phyloP scores from a whole-genome alignment of 2,797 vertebrate genomes.

The Mus caroli region DNA sequence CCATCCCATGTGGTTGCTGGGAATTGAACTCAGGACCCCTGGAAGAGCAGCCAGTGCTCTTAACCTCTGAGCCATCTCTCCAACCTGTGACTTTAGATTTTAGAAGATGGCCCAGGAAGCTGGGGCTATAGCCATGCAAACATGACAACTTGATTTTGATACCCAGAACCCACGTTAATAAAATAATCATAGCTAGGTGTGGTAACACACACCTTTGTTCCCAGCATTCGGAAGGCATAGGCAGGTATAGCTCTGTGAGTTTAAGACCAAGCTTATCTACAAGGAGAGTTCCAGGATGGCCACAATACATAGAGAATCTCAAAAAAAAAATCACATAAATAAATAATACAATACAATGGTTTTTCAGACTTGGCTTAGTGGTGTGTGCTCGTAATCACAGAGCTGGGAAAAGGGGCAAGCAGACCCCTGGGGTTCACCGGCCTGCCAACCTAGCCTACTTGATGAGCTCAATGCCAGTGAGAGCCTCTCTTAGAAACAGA shows the following conservation, averaged over 20 bases:
- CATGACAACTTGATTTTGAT: not conserved
- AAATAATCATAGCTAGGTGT: not conserved
- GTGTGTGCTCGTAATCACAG: not conserved
- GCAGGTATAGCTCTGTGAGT: not conserved
- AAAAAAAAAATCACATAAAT: not conserved
- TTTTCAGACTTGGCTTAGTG: not conserved
- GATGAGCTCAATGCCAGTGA: not conserved
- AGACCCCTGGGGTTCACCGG: not conserved
- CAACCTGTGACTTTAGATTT: too few species aligned
- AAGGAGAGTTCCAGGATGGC: not conserved
- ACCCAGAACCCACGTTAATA: not conserved
- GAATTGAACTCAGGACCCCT: too few species aligned
- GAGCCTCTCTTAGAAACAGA: not conserved
- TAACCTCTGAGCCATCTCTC: too few species aligned
- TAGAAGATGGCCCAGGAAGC: fast-evolving
- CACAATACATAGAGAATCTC: not conserved
- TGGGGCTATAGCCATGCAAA: too few species aligned
- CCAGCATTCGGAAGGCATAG: not conserved
- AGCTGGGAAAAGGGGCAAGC: not conserved
- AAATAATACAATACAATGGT: not conserved
- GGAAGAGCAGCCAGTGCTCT: too few species aligned
- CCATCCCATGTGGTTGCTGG: too few species aligned
- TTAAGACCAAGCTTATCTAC: not conserved
- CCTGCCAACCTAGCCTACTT: not conserved
- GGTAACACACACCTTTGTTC: not conserved